phyloP scores from a whole-genome alignment of 2,113 vertebrate genomes.

The Cheirogaleus medius region DNA sequence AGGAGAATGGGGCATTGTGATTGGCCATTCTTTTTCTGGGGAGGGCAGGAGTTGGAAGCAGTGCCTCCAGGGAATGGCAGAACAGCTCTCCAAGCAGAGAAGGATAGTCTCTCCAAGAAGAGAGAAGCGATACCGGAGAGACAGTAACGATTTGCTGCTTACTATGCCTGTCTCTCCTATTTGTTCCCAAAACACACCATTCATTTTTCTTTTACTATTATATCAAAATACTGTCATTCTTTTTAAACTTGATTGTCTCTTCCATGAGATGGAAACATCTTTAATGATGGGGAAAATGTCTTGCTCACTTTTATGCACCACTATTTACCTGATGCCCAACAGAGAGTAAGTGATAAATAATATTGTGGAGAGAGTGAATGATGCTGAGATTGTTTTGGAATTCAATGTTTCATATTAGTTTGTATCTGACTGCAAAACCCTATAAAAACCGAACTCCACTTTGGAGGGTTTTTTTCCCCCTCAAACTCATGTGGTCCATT shows the following conservation, averaged over 20 bases:
- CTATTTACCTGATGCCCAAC: background rate
- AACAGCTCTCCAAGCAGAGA: fast-evolving
- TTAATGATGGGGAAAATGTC: background rate
- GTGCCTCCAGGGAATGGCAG: fast-evolving
- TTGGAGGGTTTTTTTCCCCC: background rate
- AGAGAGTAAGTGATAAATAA: background rate
- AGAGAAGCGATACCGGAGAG: too few species aligned
- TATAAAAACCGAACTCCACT: background rate
- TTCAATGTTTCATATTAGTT: background rate
- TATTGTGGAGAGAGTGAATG: background rate
- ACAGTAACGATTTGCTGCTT: fast-evolving
- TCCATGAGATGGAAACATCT: background rate
- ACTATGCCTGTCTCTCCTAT: background rate
- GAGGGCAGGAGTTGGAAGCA: fast-evolving
- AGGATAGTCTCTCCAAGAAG: background rate
- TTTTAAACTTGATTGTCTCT: background rate
- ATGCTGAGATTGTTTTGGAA: background rate
- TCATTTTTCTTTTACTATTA: background rate
- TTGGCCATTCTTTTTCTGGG: background rate
- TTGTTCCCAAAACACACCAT: background rate
- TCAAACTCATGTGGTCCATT: background rate
- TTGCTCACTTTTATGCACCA: background rate
- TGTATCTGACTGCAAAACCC: background rate
- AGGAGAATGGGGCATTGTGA: background rate
- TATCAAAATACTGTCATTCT: background rate